Base-by-base conservation (phyloP, 2,888 invertebrate genomes). In the Ophion ellenae region DNA sequence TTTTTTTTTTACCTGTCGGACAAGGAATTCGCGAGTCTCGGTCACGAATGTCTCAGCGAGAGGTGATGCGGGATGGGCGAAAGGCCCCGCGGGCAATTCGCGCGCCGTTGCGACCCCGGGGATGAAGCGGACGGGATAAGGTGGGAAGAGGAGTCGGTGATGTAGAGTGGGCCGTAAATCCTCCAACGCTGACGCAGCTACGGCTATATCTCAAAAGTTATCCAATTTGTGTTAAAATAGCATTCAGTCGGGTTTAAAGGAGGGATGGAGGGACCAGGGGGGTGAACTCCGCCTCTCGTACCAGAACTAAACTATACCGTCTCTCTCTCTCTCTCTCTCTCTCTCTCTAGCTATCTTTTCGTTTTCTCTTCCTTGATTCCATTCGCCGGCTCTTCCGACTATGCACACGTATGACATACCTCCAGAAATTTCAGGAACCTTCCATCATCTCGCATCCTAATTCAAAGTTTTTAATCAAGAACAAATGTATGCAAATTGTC, bases 221-320 rank as follows among this genome's bases (percentile, higher is more conserved):
- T 93, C 91, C 92, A 93, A 93, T 93, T 93, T 92, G 92, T 90
- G 91, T 92, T 92, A 92, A 92, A 93, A 92, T 92, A 91, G 91
- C 91, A 92, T 91, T 92, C 90, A 90, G 88, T 89, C 89, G 79
- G 83, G 87, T 88, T 89, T 59, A 53, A 20, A 57, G 67, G 57
- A 14, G 78, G 53, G 1, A 32, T 10, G 17, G 53, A 9, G 6
- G 5, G n/a, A 53, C 63, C 14, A 32, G 20, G 61, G 36, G 28
- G 73, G 40, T 81, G 85, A 80, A 36, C 84, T 73, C 81, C 85
- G 76, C 86, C 80, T 84, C 81, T 70, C 74, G 67, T 47, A 71
- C 79, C 83, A 73, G 70, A 64, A 77, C 81, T 81, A 77, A 86
- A 83, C 78, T 77, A 80, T 84, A 84, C 71, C 76, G 28, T 69